Conservation (phyloP, 2,888 invertebrate species). For the Mesochorus sp. region DNA sequence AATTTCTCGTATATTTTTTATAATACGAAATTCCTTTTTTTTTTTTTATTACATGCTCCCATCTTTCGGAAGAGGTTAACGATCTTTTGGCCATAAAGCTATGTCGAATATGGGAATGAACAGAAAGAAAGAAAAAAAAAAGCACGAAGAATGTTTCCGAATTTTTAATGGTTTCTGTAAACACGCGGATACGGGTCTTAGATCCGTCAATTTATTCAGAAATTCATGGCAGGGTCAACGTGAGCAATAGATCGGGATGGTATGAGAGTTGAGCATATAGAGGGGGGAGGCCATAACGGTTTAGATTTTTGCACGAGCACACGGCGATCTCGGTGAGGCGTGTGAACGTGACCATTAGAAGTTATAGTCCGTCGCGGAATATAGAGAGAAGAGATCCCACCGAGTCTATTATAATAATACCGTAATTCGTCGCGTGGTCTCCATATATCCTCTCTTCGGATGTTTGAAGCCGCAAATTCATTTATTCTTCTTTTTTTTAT, state of each 20-base stretch:
- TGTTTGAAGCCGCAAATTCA: conserved; percentile 14
- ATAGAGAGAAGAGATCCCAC: conserved; percentile 31
- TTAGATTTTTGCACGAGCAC: conserved; percentile 43
- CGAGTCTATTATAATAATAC: conserved; percentile 48
- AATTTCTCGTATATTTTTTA: too few species aligned
- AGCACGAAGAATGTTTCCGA: neutral
- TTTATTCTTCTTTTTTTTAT: too few species aligned
- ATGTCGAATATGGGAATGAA: neutral
- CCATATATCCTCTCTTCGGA: conserved; percentile 4
- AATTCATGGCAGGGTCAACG: conserved; percentile 32
- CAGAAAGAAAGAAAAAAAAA: neutral
- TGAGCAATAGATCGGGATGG: conserved; percentile 11
- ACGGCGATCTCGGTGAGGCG: conserved; percentile 42
- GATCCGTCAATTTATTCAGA: conserved; percentile 48
- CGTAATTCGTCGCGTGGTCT: conserved; percentile 42
- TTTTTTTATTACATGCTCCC: too few species aligned
- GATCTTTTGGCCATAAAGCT: too few species aligned
- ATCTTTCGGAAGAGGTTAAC: too few species aligned
- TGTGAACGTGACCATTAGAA: conserved; percentile 59
- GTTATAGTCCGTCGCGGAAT: conserved; percentile 27
- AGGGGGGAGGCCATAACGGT: conserved; percentile 46
- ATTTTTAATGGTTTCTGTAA: neutral
- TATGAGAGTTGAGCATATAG: neutral
- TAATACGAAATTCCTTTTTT: too few species aligned
- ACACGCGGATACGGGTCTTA: neutral